Base-by-base conservation (phyloP, 2,888 invertebrate species). In the Parthenolecanium corni region DNA sequence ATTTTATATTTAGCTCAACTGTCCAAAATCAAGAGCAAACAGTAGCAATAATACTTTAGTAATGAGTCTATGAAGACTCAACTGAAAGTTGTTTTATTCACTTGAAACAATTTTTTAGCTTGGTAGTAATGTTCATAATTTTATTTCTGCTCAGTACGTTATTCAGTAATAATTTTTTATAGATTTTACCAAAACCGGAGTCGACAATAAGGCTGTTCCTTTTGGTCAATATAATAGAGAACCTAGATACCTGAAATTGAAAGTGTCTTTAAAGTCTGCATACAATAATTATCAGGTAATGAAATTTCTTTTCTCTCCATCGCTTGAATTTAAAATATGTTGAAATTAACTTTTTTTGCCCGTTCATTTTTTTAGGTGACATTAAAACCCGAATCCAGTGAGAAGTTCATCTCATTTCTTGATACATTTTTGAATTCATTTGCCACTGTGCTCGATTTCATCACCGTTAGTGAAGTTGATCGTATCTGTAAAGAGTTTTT, bases 201-300 rank as follows among this genome's bases (percentile, higher is more conserved):
- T 42, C 11, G 70, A 70, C 57, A 70, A 70, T 52, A 70, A 69
- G 47, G 64, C 62, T 40, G 64, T 63, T 42, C 24, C 64, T 2
- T 62, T 67, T 51, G 67, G 67, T 46, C 64, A 66, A n/a, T 68
- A 67, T 62, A 52, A 56, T 9, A 64, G 68, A 44, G 81, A 84
- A 65, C 83, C 87, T 0, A 86, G 90, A 72, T 94, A 93, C 73
- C 80, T 89, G 78, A 88, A 86, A 74, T 78, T 94, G 65, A 87
- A 87, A 73, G 89, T 89, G 64, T 82, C 82, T 58, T 73, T 94
- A 63, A 85, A 83, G 72, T 84, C 85, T 67, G 85, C 90, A 3
- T 87, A 89, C 74, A 83, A 84, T 25, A 93, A 89, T 77, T 90
- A 91, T 75, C 89, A 89, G 81, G 90, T 88, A 72, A 71, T 68